Percentiles rank a stretch among this genome's conserved stretches.
Evolutionary conservation across 2,888 invertebrate genomes (phyloP).

Genomic region (Platerodrilus igneus): DNA sequence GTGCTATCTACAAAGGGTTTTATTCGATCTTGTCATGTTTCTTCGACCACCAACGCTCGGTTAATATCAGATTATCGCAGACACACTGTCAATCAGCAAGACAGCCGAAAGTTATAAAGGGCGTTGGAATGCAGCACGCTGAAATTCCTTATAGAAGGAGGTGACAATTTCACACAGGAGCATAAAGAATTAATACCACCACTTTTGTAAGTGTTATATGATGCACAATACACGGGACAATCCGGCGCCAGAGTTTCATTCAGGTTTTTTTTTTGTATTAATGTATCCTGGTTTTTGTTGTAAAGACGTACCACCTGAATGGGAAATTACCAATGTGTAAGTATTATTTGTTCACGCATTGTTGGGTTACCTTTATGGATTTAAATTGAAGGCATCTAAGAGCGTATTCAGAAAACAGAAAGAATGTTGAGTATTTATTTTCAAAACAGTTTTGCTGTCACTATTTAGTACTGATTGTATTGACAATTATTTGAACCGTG

Average conservation of each 20-base stretch:
- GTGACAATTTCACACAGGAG: conserved; percentile 30
- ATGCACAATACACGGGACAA: conserved; percentile 30
- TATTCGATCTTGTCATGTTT: conserved; percentile 12
- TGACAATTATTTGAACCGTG: too few relatives aligned
- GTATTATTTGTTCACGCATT: too few relatives aligned
- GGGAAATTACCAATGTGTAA: too few relatives aligned
- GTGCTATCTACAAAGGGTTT: conserved; percentile 17
- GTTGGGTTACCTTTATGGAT: too few relatives aligned
- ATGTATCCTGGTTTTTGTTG: conserved; percentile 29
- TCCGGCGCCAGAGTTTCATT: conserved; percentile 31
- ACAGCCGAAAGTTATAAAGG: conserved; percentile 23
- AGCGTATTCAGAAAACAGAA: too few relatives aligned
- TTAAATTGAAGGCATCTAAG: too few relatives aligned
- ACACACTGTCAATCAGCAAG: conserved; percentile 25
- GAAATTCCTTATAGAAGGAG: conserved; percentile 22
- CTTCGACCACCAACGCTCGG: conserved; percentile 22
- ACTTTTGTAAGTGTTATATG: conserved; percentile 26
- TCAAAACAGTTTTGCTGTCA: too few relatives aligned
- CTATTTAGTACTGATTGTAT: too few relatives aligned
- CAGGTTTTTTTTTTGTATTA: conserved; percentile 26
- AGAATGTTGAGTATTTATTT: too few relatives aligned
- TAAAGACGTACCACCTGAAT: too few relatives aligned
- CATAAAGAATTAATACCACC: conserved; percentile 28
- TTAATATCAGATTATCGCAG: conserved; percentile 26
- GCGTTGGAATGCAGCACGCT: conserved; percentile 23